Evolutionary conservation across 2,888 invertebrate species (phyloP), one percentile per base, ranked within the genome.

Genomic region (Cerastis rubricosa): DNA sequence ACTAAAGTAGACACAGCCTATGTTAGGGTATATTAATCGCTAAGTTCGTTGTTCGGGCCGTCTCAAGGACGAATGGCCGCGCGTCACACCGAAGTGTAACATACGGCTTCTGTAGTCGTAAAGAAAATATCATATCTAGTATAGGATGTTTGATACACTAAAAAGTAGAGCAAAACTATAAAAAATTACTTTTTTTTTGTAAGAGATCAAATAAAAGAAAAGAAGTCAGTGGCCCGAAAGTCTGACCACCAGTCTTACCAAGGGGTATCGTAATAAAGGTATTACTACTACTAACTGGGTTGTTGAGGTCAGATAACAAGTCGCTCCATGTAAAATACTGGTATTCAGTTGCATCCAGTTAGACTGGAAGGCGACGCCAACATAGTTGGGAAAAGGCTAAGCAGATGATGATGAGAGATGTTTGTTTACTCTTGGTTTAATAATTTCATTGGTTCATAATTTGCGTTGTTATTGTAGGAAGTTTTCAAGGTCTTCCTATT

Each of bases 31-130:
- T 76, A 78, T 76, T 74, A 81, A 76, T 68, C 74, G 70, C 71
- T n/a, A 86, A 88, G 93, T 91, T 92, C 92, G 88, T 87, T 77
- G 91, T 51, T 87, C 90, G 85, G 85, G 57, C 71, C 73, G 91
- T 89, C 91, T 90, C 90, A 90, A 92, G 91, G 92, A 86, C 87
- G 69, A 57, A 49, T 40, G 69, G 45, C 43, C 22, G 45, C 47
- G 12, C 22, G 61, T 89, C 73, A 88, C 80, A 88, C 74, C 78
- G 64, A 45, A 65, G 29, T 67, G 82, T 82, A 74, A 67, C 40
- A 29, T 76, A 85, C 29, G 81, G 67, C 72, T 85, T 85, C 81
- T 51, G 61, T 47, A 14, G 25, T 76, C 43, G 19, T 80, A 54
- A 74, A 76, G 51, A 83, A 63, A 82, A 45, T 61, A 43, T 78